phyloP scores from a whole-genome alignment of 2,888 invertebrate genomes.

The Zelleria hepariella region DNA sequence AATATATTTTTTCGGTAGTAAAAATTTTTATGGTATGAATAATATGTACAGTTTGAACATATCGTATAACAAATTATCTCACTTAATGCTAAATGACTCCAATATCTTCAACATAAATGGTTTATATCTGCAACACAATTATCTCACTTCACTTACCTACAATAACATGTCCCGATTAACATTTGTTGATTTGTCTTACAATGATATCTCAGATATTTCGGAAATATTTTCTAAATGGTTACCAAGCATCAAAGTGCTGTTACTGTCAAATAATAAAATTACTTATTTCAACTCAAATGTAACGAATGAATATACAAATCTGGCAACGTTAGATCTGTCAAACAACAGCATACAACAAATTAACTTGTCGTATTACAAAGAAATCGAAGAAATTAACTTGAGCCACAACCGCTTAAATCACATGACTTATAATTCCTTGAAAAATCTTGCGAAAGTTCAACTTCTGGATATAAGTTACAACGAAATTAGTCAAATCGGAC shows the following conservation, averaged over 20 bases:
- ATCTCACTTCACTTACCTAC: constrained; percentile 17
- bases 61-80: constrained; percentile 36
- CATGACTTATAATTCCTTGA: not conserved
- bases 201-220: constrained; percentile 12
- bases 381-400: not conserved
- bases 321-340: not conserved
- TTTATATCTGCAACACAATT: constrained; percentile 42
- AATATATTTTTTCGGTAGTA: constrained; percentile 29
- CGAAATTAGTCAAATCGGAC: not conserved
- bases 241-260: constrained; percentile 33
- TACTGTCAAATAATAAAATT: constrained; percentile 39
- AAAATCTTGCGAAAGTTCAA: not conserved
- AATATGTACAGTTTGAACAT: constrained; percentile 51
- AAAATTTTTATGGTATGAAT: constrained; percentile 37
- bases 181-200: constrained; percentile 12
- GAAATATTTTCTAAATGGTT: constrained; percentile 22
- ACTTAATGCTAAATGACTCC: constrained; percentile 28
- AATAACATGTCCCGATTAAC: constrained; percentile 12
- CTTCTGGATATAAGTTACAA: not conserved
- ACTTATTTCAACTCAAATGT: constrained; percentile 35
- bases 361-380: not conserved
- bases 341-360: not conserved
- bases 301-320: constrained; percentile 21
- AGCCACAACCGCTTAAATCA: not conserved
- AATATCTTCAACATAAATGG: constrained; percentile 34